A percentile compares a stretch with the other conserved stretches of the same genome.
Conservation (phyloP, 2,888 invertebrate genomes). For the Leptinotarsa tumamoca region DNA sequence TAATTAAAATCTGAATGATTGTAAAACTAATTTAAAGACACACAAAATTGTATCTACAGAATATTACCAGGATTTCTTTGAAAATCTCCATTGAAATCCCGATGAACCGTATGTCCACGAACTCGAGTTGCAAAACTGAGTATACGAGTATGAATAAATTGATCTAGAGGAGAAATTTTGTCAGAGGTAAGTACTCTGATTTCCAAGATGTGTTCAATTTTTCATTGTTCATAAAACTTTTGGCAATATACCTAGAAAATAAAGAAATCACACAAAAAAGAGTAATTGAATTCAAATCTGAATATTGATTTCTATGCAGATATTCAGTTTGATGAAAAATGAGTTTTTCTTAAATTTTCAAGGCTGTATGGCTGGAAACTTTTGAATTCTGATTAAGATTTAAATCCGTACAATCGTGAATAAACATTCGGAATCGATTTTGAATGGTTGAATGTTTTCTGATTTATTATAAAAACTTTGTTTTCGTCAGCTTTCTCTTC, state of each 20-base stretch:
- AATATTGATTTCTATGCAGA: background rate
- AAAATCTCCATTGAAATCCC: background rate
- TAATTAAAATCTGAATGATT: background rate
- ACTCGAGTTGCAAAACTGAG: background rate
- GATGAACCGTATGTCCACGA: constrained; percentile 3
- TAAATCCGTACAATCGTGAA: too few species aligned
- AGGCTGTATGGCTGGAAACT: too few species aligned
- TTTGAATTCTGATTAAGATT: too few species aligned
- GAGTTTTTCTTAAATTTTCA: too few species aligned
- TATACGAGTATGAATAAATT: background rate
- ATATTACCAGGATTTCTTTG: background rate
- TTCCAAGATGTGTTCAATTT: background rate
- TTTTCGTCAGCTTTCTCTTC: too few species aligned
- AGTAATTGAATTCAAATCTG: too few species aligned
- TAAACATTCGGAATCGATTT: too few species aligned
- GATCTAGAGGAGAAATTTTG: background rate
- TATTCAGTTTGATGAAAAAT: background rate
- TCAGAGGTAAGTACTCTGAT: background rate
- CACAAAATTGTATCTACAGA: background rate
- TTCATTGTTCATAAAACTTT: background rate
- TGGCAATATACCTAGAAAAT: too few species aligned
- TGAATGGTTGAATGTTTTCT: too few species aligned
- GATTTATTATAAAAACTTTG: too few species aligned
- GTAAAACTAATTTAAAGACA: background rate
- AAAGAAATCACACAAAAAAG: too few species aligned